phyloP scores from a whole-genome alignment of 2,888 invertebrate species.

The Cheilosia soror region DNA sequence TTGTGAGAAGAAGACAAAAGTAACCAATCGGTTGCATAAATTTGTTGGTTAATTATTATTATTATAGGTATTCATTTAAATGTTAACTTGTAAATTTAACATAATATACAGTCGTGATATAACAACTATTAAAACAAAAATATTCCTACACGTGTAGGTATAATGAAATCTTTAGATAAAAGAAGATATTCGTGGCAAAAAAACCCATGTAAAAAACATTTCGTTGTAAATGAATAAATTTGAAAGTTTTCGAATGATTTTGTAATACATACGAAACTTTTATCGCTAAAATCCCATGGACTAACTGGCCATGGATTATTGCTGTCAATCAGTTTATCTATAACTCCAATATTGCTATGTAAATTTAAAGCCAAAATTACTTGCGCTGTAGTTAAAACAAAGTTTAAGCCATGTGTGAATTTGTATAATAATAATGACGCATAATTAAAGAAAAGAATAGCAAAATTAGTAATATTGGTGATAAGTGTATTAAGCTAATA shows the following conservation, averaged over 20 bases:
- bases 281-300: conserved; percentile 11
- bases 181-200: conserved; percentile 39
- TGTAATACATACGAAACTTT: conserved; percentile 37
- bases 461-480: no score
- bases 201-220: conserved; percentile 3
- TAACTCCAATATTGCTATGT: background rate
- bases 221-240: conserved; percentile 59
- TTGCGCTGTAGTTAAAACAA: background rate
- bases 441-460: no score
- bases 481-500: no score
- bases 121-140: conserved; percentile 37
- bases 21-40: conserved; percentile 64
- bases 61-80: conserved; percentile 66
- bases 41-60: conserved; percentile 58
- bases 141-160: conserved; percentile 24
- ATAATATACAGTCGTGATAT: conserved; percentile 52
- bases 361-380: background rate
- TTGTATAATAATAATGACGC: no score
- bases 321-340: background rate
- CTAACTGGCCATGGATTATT: background rate
- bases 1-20: conserved; percentile 36
- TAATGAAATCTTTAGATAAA: conserved; percentile 50
- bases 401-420: no score
- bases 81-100: conserved; percentile 65
- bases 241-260: conserved; percentile 57